Conservation (phyloP, 2,888 invertebrate species). For the Lottia scabra region DNA sequence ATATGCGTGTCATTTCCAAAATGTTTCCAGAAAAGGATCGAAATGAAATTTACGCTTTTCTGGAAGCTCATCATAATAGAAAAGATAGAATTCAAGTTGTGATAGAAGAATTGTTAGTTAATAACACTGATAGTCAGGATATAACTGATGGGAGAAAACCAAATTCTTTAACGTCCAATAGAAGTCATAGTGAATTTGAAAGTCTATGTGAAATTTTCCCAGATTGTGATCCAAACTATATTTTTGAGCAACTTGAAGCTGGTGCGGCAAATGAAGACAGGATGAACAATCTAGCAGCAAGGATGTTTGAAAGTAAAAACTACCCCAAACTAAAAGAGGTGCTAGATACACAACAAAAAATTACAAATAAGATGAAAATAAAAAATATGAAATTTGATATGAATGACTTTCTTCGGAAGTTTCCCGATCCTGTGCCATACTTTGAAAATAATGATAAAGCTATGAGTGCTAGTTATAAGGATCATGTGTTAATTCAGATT, state of each 20-base stretch:
- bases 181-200: conserved; percentile 42
- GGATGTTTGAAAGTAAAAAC: conserved; percentile 51
- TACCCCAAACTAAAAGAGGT: conserved; percentile 57
- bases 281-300: conserved; percentile 46
- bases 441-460: conserved; percentile 48
- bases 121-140: conserved; percentile 24
- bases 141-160: background rate
- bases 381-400: conserved; percentile 45
- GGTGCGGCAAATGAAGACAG: conserved; percentile 39
- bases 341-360: conserved; percentile 38
- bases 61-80: conserved; percentile 60
- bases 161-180: background rate
- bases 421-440: conserved; percentile 54
- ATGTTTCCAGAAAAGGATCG: conserved; percentile 57
- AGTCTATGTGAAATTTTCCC: conserved; percentile 55
- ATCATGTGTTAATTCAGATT: conserved; percentile 46
- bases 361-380: conserved; percentile 33
- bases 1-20: conserved; percentile 51
- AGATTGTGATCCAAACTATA: conserved; percentile 63
- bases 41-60: conserved; percentile 62
- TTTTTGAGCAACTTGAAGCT: conserved; percentile 50
- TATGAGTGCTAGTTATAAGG: conserved; percentile 50
- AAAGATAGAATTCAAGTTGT: conserved; percentile 55
- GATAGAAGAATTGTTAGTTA: conserved; percentile 49
- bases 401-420: conserved; percentile 55